Base-by-base conservation (phyloP, 2,888 invertebrate genomes). In the Luffia ferchaultella region DNA sequence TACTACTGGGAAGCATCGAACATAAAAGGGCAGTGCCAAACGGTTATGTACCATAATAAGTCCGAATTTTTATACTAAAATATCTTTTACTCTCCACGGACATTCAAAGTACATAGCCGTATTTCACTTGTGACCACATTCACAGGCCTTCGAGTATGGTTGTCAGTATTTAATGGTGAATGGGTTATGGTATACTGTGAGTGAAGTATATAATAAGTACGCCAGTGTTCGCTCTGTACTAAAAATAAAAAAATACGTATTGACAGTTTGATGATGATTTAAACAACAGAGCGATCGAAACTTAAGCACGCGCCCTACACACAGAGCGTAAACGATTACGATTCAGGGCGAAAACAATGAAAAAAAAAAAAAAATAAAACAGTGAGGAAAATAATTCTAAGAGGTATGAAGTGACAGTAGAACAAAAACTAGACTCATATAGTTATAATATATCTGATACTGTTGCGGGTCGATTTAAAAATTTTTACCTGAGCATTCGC, bases 401-500 rank as follows among this genome's bases (percentile, higher is more conserved):
- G 62, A 76, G 66, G 64, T 68, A 79, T 79, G 78, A 77, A 77
- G 82, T 83, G 82, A 78, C 65, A 77, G 70, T 72, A 64, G 50
- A 80, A 73, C 73, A 68, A 63, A 75, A 77, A 68, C 77, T 80
- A 79, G 70, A 48, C 40, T 16, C 48, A 73, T 74, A 79, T 73
- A 79, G 78, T 78, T 7, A 7, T 7, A 30, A 30, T 30, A 73
- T 74, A 71, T 73, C 68, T 72, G 79, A 78, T 80, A 76, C 74
- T 73, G 62, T 76, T 72, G 82, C 78, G 82, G 82, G 77, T 77
- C 79, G 75, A 65, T 59, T 78, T 69, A 77, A 77, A 79, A 72
- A 74, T 76, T 74, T 78, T 88, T 88, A 88, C 88, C 88, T 88
- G 88, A 86, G 87, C 84, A 76, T 75, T 82, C 88, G 87, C 87